Conservation (phyloP, 2,888 invertebrate species). For the Strigamia maritima region DNA sequence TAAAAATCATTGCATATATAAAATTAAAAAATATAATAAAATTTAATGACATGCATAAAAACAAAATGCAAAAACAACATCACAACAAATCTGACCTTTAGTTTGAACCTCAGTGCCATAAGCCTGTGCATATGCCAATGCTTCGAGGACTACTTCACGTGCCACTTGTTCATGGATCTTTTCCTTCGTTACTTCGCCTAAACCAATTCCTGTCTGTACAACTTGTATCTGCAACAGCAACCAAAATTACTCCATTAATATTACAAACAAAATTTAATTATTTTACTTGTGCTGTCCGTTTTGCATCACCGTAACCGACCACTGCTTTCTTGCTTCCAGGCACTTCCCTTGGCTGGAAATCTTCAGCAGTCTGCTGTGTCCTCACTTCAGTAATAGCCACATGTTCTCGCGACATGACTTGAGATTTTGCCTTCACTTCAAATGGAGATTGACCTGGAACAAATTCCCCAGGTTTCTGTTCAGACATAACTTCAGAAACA, state of each 20-base stretch:
- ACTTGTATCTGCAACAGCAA: not conserved
- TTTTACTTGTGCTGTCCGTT: constrained; percentile 31
- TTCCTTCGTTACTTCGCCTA: constrained; percentile 26
- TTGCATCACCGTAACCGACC: not conserved
- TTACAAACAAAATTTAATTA: not conserved
- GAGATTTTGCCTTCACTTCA: constrained; percentile 10
- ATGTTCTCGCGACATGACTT: constrained; percentile 30
- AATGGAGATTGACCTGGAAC: constrained; percentile 41
- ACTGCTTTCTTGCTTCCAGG: constrained; percentile 34
- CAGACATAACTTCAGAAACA: constrained; percentile 42
- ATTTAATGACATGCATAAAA: not conserved
- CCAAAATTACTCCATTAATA: not conserved
- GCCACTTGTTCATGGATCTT: constrained; percentile 13
- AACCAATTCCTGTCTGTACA: constrained; percentile 24
- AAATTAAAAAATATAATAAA: not conserved
- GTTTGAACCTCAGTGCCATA: constrained; percentile 36
- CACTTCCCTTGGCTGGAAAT: constrained; percentile 53
- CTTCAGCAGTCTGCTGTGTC: constrained; percentile 53
- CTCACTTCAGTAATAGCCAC: constrained; percentile 39
- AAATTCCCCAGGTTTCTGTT: constrained; percentile 41
- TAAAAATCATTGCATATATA: not conserved
- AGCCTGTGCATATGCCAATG: constrained; percentile 37
- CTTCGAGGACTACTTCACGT: constrained; percentile 34
- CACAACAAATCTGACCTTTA: constrained; percentile 26
- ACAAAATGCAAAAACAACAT: not conserved